Base-by-base conservation (phyloP, 1,140 invertebrate species). In the Triops longicaudatus region DNA sequence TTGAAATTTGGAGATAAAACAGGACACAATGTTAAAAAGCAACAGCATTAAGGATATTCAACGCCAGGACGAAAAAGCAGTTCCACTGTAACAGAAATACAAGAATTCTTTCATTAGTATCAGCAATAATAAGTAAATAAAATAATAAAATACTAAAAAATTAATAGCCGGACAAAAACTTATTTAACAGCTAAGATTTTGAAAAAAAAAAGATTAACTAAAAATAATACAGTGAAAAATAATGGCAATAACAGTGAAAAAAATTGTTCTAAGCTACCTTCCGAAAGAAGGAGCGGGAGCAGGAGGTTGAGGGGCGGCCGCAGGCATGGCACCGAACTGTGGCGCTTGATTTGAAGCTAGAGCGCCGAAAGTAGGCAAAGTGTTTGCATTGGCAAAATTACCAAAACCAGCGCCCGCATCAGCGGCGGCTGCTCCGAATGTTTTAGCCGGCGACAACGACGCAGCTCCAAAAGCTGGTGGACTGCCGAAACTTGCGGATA, bases 11-110 rank as follows among this genome's bases (percentile, higher is more conserved):
- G 14, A 22, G 22, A 63, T 63, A 63, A 63, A 63, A 63, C 50
- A 22, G 5, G 22, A 17, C 17, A 82, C 26, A 84, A 83, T 44
- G 77, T 74, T 73, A 44, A 75, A 27, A 27, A 50, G 22, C 17
- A 17, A 14, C 17, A 50, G 41, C 5, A 26, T 9, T 63, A 2
- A 26, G 63, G 12, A 10, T 42, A n/a, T 22, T 26, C 43, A 75
- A 44, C 74, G 74, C 74, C 74, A 75, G 9, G 74, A 75, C 22
- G 74, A 75, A 50, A 75, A 75, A 26, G 74, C 43, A 12, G 42
- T 75, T 43, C 74, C 43, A 17, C 74, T 75, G 11, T 50, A 75
- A 75, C 1, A 74, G 17, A 28, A 17, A 74, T 22, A 1, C 10
- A 41, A 31, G 9, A 41, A 26, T 31, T 28, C n/a, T 14, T 6